Base-by-base conservation (phyloP, 2,797 vertebrate species). In the Sorex maritimensis region DNA sequence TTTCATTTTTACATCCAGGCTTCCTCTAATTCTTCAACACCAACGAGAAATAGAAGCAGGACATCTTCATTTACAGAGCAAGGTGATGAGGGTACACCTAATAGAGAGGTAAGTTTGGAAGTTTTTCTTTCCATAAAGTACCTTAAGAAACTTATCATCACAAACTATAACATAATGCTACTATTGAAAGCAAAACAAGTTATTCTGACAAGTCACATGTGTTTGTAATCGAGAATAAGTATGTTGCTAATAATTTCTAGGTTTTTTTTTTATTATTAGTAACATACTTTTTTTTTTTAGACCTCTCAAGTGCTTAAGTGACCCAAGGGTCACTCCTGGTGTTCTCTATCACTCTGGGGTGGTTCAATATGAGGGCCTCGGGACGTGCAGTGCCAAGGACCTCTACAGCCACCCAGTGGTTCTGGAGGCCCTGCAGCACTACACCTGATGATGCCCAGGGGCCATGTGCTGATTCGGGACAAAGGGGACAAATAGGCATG, bases 81-180 rank as follows among this genome's bases (percentile, higher is more conserved):
- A 77, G 97, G 97, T 77, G 98, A 98, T 52, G 99, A 99, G 93
- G 97, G 96, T 84, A 94, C 98, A 87, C 98, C 98, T 80, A 98
- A 99, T 94, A 98, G 98, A 99, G 99, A 99, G 99, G 99, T 99
- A 96, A 98, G 98, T 91, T 96, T 75, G 94, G 38, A 93, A 44
- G 67, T 86, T 82, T 38, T 5, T 95, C 88, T 72, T 75, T 65
- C 58, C 94, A 3, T 67, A 67, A 49, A 30, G 80, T 92, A 73
- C 95, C 24, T 65, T 0, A 15, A 95, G 72, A 14, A 85, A 49
- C 2, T n/a, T 38, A 24, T 14, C 81, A 81, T 28, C 58, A 41
- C 71, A 21, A 28, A 88, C 44, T 88, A 83, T 73, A 28, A 19
- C 17, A 63, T 11, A 81, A 71, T 89, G 46, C 12, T 79, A 4